Conservation (phyloP, 2,797 vertebrate genomes). For the Dryobates pubescens region DNA sequence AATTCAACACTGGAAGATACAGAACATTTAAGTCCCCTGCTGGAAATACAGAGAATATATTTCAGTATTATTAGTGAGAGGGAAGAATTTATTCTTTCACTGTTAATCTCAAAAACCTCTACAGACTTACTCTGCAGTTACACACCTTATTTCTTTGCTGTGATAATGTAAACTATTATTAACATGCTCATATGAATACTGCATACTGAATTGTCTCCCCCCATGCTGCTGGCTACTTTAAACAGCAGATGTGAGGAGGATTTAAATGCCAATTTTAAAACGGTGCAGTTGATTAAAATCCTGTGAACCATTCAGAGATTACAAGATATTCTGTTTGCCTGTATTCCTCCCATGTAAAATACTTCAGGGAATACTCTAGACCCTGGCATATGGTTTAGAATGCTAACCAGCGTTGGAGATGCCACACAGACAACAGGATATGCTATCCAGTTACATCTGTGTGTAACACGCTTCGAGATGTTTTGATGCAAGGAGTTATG, state of each 20-base stretch:
- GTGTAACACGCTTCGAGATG: conserved; percentile 36
- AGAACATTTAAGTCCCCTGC: too few species aligned
- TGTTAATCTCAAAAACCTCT: too few species aligned
- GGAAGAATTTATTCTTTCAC: too few species aligned
- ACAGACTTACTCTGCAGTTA: too few species aligned
- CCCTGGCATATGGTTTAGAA: conserved; percentile 51
- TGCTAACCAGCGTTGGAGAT: conserved; percentile 46
- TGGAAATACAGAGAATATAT: too few species aligned
- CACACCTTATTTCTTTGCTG: too few species aligned
- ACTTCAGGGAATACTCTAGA: conserved; percentile 61
- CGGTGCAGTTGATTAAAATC: conserved; percentile 60
- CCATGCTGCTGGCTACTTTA: conserved; percentile 34
- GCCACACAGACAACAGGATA: conserved; percentile 64
- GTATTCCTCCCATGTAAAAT: conserved; percentile 53
- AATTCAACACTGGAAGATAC: neutral
- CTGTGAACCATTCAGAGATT: conserved; percentile 62
- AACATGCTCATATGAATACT: conserved; percentile 4
- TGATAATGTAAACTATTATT: too few species aligned
- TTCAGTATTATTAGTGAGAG: too few species aligned
- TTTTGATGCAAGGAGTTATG: conserved; percentile 49
- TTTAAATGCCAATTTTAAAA: conserved; percentile 64
- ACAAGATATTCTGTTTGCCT: conserved; percentile 66
- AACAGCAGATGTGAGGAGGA: conserved; percentile 63
- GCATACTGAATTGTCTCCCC: conserved; percentile 22
- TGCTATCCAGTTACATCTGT: conserved; percentile 57